Evolutionary conservation across 1,140 invertebrate genomes (phyloP).

Genomic region (Lepidurus couesii): DNA sequence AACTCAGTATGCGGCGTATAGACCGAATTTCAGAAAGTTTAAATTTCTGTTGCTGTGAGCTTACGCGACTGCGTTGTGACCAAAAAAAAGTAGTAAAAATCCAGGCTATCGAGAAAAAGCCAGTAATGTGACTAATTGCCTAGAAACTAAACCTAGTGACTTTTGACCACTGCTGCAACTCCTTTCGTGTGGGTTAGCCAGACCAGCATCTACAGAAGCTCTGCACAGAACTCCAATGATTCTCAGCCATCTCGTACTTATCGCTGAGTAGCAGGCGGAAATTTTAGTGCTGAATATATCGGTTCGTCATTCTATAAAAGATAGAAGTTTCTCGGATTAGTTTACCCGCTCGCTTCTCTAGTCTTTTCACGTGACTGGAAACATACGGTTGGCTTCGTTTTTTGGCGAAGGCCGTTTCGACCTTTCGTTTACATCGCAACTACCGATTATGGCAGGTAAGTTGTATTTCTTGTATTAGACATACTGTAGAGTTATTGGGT

Average conservation of each 20-base stretch:
- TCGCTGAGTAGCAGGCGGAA: neutral
- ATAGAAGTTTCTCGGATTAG: neutral
- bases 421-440: neutral
- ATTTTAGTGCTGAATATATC: neutral
- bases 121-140: neutral
- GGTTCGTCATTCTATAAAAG: neutral
- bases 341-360: neutral
- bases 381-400: neutral
- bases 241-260: neutral
- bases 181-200: neutral
- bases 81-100: neutral
- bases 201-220: neutral
- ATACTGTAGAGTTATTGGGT: neutral
- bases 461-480: neutral
- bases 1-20: neutral
- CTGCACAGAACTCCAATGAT: neutral
- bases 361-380: neutral
- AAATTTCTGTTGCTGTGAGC: neutral
- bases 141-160: constrained; percentile 8
- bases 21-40: neutral
- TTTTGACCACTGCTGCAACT: neutral
- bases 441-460: neutral
- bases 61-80: neutral
- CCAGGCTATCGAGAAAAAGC: neutral
- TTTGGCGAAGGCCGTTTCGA: neutral